Evolutionary conservation across 2,797 vertebrate species (phyloP).

Genomic region (Myotis planiceps): DNA sequence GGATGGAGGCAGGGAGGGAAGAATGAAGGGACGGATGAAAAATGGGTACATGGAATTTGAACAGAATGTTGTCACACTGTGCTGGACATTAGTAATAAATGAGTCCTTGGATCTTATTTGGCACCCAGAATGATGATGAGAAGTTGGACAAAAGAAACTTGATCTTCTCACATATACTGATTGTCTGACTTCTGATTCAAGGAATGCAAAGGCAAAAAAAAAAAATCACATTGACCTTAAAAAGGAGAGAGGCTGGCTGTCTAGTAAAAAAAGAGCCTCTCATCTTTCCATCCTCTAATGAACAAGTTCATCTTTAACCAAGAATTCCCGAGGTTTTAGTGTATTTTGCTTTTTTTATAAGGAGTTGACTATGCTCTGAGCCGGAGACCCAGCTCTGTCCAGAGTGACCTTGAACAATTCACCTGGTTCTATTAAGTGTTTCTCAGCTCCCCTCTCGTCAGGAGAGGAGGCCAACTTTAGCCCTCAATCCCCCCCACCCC

Average conservation of each 20-base stretch:
- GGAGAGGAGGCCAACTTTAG: constrained; percentile 44
- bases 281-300: neutral
- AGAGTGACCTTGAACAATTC: constrained; percentile 52
- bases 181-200: neutral
- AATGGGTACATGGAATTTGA: neutral
- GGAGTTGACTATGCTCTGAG: neutral
- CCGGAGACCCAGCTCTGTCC: constrained; percentile 25
- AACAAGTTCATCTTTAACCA: neutral
- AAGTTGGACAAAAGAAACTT: neutral
- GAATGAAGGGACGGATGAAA: neutral
- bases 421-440: neutral
- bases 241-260: neutral
- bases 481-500: neutral
- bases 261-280: neutral
- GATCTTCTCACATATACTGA: neutral
- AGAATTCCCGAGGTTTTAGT: neutral
- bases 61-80: neutral
- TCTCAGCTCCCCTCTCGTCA: neutral
- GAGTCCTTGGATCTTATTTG: neutral
- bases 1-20: neutral
- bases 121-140: neutral
- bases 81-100: neutral
- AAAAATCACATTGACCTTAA: neutral
- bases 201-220: neutral
- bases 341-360: neutral